Conservation (phyloP, 2,888 invertebrate species). For the Pharmacophagus antenor region DNA sequence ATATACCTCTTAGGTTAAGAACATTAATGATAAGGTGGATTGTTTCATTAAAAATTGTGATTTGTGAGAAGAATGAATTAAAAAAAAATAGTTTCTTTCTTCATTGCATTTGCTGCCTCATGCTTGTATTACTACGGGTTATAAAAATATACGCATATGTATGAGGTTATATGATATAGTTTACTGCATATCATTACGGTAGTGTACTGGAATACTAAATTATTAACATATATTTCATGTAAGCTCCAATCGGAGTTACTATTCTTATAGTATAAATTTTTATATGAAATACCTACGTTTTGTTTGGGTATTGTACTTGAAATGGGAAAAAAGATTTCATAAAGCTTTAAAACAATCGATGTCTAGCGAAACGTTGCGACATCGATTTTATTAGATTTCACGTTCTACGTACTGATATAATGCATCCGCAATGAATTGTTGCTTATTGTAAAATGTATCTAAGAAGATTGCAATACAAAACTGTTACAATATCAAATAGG, state of each 20-base stretch:
- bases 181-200: too few species aligned
- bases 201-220: background rate
- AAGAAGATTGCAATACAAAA: background rate
- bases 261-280: background rate
- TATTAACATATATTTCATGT: background rate
- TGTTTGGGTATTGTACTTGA: constrained; percentile 8
- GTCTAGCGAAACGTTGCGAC: constrained; percentile 6
- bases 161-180: too few species aligned
- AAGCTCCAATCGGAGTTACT: background rate
- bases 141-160: background rate
- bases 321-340: constrained; percentile 17
- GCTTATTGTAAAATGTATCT: constrained; percentile 2
- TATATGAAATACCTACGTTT: background rate
- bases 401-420: constrained; percentile 6
- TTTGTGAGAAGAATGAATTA: too few species aligned
- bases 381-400: constrained; percentile 22
- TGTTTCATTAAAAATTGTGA: too few species aligned
- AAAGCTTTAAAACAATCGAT: constrained; percentile 25
- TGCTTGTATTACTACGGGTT: background rate
- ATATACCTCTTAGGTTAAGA: too few species aligned
- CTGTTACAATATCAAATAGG: background rate
- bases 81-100: background rate
- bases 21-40: too few species aligned
- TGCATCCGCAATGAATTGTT: constrained; percentile 4
- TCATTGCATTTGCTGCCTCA: background rate